phyloP scores from a whole-genome alignment of 2,888 invertebrate genomes.

The Actias luna region DNA sequence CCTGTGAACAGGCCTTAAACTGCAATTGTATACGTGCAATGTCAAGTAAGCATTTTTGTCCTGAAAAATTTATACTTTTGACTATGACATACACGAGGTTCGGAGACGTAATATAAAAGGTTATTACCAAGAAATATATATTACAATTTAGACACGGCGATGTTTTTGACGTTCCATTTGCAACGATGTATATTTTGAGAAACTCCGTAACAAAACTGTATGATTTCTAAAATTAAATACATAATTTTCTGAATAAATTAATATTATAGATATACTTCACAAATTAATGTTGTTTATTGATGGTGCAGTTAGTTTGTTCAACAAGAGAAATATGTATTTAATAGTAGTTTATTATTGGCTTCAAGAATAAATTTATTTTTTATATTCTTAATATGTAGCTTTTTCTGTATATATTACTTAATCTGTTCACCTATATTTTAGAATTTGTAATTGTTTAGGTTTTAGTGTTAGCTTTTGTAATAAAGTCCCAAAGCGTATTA shows the following conservation, averaged over 20 bases:
- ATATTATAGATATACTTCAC: too few species aligned
- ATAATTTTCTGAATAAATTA: background rate
- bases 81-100: constrained; percentile 26
- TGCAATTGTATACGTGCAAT: constrained; percentile 34
- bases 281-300: too few species aligned
- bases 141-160: constrained; percentile 19
- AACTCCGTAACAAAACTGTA: background rate
- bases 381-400: too few species aligned
- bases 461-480: too few species aligned
- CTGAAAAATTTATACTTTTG: constrained; percentile 35
- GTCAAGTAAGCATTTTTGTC: constrained; percentile 32
- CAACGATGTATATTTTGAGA: background rate
- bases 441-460: too few species aligned
- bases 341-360: too few species aligned
- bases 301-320: too few species aligned
- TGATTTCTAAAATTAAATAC: background rate
- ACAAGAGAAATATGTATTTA: too few species aligned
- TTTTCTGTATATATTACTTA: too few species aligned
- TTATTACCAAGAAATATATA: constrained; percentile 17
- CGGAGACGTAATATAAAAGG: constrained; percentile 28
- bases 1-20: constrained; percentile 23
- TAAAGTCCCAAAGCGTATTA: too few species aligned
- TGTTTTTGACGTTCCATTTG: constrained; percentile 13
- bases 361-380: too few species aligned
- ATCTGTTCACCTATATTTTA: too few species aligned